Base-by-base conservation (phyloP, 2,888 invertebrate genomes). In the Sinodicranocentrus sp. region DNA sequence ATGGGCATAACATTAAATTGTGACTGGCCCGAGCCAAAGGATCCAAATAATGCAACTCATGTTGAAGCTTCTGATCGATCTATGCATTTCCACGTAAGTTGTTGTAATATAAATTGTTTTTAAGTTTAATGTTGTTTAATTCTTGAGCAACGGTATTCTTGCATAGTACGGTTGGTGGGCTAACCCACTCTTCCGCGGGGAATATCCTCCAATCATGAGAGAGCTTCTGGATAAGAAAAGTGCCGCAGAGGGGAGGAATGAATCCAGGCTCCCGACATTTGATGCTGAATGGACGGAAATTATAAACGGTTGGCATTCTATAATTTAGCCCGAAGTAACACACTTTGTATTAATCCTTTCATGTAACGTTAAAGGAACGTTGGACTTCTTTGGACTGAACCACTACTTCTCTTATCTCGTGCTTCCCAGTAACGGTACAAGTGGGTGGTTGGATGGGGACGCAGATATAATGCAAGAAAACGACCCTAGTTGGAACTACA, bases 371-470 rank as follows among this genome's bases (percentile, higher is more conserved):
- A 33, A 3, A 71, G 91, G 91, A 1, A 89, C 90, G 39, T 88
- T 89, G 2, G 91, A 92, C 86, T 91, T 91, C 82, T 87, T 92
- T 28, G 91, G 91, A 1, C 85, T 91, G 59, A 91, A 92, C 82
- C 90, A 90, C 85, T 92, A 92, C 89, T 89, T 90, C 0, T 87
- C 90, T 0, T 54, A 85, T 19, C 63, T 88, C 10, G 88, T 88
- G 1, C 28, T 72, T 28, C 71, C 85, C 2, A 71, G 63, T n/a
- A 63, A 67, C 6, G 67, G 33, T 0, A 43, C 73, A n/a, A 48
- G 65, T 13, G 48, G 61, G 0, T 71, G 84, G 43, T 83, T 82
- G 71, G 65, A 67, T 17, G 84, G 85, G 13, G 88, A 88, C 63
- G 79, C 85, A 17, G 59, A 85, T 17, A 84, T 82, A 0, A 44